Evolutionary conservation across 2,113 vertebrate genomes (phyloP).

Genomic region (Rhipidura dahli): DNA sequence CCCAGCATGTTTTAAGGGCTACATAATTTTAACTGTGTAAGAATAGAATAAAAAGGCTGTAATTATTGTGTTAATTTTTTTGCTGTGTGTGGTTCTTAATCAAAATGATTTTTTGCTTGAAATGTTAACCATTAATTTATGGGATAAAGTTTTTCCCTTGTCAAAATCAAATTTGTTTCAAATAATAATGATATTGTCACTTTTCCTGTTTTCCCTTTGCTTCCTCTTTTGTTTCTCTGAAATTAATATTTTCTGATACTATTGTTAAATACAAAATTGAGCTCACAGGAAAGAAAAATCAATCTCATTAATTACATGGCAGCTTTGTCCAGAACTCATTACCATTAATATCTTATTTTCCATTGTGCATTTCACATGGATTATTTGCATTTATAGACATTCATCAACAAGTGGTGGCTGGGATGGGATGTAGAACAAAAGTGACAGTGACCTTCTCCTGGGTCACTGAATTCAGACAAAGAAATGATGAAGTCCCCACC

Average conservation of each 20-base stretch:
- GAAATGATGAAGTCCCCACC: background rate
- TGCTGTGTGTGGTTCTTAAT: background rate
- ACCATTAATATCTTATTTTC: background rate
- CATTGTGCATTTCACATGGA: background rate
- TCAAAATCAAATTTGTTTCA: constrained; percentile 8
- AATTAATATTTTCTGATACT: constrained; percentile 14
- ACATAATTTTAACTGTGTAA: background rate
- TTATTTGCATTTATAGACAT: background rate
- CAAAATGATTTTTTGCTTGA: constrained; percentile 14
- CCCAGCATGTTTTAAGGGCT: background rate
- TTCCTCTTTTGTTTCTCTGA: background rate
- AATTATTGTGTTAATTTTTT: background rate
- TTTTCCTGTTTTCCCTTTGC: background rate
- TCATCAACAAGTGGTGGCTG: background rate
- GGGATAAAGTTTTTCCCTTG: background rate
- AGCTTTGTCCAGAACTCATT: background rate
- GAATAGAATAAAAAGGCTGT: background rate
- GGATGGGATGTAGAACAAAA: background rate
- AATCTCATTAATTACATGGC: background rate
- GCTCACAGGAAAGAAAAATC: background rate
- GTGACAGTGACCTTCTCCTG: background rate
- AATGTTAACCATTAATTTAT: constrained; percentile 18
- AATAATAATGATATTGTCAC: constrained; percentile 32
- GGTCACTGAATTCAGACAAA: background rate
- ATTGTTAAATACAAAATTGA: constrained; percentile 2